Conservation (phyloP, 2,113 vertebrate species). For the Callaeas wilsoni region DNA sequence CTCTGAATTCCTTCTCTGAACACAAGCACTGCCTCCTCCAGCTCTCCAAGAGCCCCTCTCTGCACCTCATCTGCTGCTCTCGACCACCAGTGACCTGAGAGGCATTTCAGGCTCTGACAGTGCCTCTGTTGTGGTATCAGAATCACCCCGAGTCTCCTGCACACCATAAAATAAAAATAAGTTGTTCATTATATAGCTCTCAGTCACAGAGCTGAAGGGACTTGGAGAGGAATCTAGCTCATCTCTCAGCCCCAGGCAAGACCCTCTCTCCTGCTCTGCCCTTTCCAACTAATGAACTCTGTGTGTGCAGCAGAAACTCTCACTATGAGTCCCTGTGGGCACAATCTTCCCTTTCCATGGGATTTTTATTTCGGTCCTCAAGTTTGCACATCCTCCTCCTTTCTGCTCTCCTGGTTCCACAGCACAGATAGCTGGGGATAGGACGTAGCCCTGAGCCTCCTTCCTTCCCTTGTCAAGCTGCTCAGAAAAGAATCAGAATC, state of each 20-base stretch:
- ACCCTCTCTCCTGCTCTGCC: background rate
- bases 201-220: background rate
- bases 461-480: background rate
- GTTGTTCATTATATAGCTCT: background rate
- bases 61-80: background rate
- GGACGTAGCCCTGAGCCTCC: background rate
- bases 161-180: background rate
- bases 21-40: background rate
- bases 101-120: background rate
- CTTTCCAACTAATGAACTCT: background rate
- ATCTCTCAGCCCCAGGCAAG: background rate
- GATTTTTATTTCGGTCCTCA: background rate
- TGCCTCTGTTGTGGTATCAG: background rate
- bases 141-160: background rate
- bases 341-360: background rate
- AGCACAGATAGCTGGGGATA: rapidly evolving
- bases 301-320: background rate
- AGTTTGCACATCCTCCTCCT: background rate
- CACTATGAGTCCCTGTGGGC: background rate
- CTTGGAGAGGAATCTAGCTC: background rate
- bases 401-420: background rate
- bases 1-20: background rate
- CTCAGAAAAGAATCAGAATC: background rate
- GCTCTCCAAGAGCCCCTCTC: background rate
- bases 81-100: background rate